A percentile compares a stretch with the other conserved stretches of the same genome.
phyloP scores from a whole-genome alignment of 2,888 invertebrate species.

The Noctuana brunneofusca region DNA sequence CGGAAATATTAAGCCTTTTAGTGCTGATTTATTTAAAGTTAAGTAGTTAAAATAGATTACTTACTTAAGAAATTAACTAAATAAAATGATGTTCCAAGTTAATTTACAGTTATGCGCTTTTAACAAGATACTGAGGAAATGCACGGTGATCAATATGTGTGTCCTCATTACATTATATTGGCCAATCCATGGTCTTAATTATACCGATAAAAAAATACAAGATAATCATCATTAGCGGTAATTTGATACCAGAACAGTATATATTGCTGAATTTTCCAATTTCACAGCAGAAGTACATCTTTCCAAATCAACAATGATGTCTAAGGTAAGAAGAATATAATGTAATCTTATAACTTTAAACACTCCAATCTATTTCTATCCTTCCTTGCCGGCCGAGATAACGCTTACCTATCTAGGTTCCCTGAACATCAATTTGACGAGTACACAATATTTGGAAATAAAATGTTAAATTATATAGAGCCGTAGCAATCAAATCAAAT shows the following conservation, averaged over 20 bases:
- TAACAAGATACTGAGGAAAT: no score
- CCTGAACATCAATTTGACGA: no score
- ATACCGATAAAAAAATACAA: background rate
- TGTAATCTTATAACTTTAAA: background rate
- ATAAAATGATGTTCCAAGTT: no score
- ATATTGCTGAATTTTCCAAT: background rate
- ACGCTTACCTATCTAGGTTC: background rate
- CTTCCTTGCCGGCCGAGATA: background rate
- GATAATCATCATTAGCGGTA: constrained; percentile 10
- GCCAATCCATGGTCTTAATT: constrained; percentile 8
- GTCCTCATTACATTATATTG: constrained; percentile 10
- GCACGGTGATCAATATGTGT: background rate
- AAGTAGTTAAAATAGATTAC: no score
- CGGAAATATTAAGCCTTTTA: no score
- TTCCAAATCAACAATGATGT: background rate
- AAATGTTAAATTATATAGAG: no score
- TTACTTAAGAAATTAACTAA: no score
- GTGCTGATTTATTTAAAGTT: no score
- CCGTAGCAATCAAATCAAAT: no score
- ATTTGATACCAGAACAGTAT: constrained; percentile 13
- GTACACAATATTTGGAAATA: no score
- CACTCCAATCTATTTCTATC: background rate
- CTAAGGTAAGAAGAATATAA: constrained; percentile 19
- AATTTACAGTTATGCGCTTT: no score
- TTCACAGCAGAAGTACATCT: constrained; percentile 1